Base-by-base conservation (phyloP, 2,888 invertebrate species). In the Agapostemon virescens region DNA sequence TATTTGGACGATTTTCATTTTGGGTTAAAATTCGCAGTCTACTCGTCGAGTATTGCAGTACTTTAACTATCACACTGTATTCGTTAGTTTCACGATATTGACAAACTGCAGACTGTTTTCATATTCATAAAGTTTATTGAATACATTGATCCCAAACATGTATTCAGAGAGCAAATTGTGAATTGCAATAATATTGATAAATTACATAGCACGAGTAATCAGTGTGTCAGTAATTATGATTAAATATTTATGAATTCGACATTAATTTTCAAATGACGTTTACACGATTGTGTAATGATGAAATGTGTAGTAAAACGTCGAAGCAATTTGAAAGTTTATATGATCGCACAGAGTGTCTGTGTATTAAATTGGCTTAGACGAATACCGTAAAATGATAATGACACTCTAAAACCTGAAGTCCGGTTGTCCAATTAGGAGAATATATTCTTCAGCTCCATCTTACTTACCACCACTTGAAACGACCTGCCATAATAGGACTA, bases 401-500 rank as follows among this genome's bases (percentile, higher is more conserved):
- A 17, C 17, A 20, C 49, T 52, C n/a, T 40, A 58, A 70, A 55
- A 9, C 36, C 5, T 38, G 4, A 71, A 63, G 36, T 71, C 42
- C 40, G 33, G 64, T 45, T 63, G 42, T 55, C 69, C 77, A 73
- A 63, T 77, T 77, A 68, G 36, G 20, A 69, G n/a, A 42, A 61
- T 42, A 49, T 40, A 61, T 74, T 74, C 36, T 58, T 69, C 58
- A 36, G 33, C 23, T 75, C n/a, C 52, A 63, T 81, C 61, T 70
- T 38, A n/a, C 33, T 69, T 64, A 30, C 67, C 55, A 52, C n/a
- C 36, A n/a, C 49, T 72, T 49, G 67, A 77, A 81, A 38, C 77
- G 58, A 75, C 42, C 69, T 63, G 26, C 68, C 74, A 68, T 40
- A 70, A 64, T 66, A 52, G 69, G 23, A 33, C 64, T 69, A 42